Conservation (phyloP, 2,113 vertebrate species). For the Bettongia penicillata region DNA sequence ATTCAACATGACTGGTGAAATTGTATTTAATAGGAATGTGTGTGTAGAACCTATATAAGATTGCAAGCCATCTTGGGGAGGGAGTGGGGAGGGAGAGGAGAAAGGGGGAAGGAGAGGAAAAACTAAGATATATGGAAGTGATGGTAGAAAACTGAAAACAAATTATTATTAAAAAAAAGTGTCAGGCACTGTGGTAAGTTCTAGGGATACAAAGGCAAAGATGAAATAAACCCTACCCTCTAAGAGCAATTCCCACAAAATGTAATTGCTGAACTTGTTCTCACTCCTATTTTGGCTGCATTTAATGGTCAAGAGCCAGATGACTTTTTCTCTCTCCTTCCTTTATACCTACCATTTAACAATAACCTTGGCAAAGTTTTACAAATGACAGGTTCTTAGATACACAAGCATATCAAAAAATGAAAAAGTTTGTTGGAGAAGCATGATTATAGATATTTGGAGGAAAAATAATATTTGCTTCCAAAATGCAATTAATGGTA, state of each 20-base stretch:
- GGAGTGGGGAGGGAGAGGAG: too few relatives aligned
- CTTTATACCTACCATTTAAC: not conserved
- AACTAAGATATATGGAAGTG: too few relatives aligned
- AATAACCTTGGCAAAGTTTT: not conserved
- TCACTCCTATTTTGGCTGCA: not conserved
- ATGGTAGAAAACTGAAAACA: too few relatives aligned
- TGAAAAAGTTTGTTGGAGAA: not conserved
- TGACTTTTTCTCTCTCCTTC: not conserved
- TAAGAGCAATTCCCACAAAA: not conserved
- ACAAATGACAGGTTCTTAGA: not conserved
- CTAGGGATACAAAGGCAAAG: not conserved
- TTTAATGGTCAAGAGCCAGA: not conserved
- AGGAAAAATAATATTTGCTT: not conserved
- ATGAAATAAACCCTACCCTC: not conserved
- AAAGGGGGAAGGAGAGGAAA: too few relatives aligned
- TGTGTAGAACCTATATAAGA: too few relatives aligned
- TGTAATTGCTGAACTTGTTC: not conserved
- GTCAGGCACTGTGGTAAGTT: not conserved
- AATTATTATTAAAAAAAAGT: not conserved
- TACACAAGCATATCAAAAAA: not conserved
- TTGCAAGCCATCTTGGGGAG: too few relatives aligned
- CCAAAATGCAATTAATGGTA: constrained; percentile 5
- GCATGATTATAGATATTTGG: not conserved
- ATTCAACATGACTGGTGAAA: too few relatives aligned
- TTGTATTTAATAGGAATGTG: too few relatives aligned